Base-by-base conservation (phyloP, 1,140 invertebrate genomes). In the Venturia canescens region DNA sequence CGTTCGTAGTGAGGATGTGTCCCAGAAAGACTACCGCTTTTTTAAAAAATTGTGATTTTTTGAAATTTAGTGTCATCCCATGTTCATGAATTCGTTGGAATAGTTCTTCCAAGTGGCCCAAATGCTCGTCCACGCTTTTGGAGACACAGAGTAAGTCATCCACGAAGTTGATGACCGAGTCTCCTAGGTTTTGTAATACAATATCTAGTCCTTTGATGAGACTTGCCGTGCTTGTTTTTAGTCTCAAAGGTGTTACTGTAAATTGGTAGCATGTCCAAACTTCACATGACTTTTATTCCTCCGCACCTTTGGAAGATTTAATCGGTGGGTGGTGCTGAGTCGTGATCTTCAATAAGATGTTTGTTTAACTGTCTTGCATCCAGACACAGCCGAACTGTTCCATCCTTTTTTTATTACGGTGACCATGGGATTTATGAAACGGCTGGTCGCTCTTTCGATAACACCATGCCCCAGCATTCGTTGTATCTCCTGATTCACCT, bases 281-380 rank as follows among this genome's bases (percentile, higher is more conserved):
- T 83, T 11, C 85, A 86, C 29, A 90, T 84, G 13, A 81, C 79
- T n/a, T 50, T 74, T 0, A 84, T 79, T 9, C 76, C 83, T 4
- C 69, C 13, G 79, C 71, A 88, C 29, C 38, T 81, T 80, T 69
- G 84, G 74, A 82, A 88, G 23, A 89, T 69, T 3, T 88, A 66
- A 60, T 89, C 88, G 26, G 84, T 80, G 23, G 83, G 18, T 7
- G 84, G 81, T 0, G 86, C 85, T 21, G 74, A 63, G 50, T 88
- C 86, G 5, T 84, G 69, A 48, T 89, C 87, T 0, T 84, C 44
- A 13, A 84, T 31, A 80, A 89, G 86, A 1, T 78, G 67, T n/a
- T 81, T 77, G 76, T 89, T 90, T n/a, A 90, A 75, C 21, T 84
- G 80, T 21, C 88, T 53, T 0, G 87, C 89, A 80, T 90, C 87